phyloP scores from a whole-genome alignment of 2,888 invertebrate genomes.

The Scaptomyza tumidula region DNA sequence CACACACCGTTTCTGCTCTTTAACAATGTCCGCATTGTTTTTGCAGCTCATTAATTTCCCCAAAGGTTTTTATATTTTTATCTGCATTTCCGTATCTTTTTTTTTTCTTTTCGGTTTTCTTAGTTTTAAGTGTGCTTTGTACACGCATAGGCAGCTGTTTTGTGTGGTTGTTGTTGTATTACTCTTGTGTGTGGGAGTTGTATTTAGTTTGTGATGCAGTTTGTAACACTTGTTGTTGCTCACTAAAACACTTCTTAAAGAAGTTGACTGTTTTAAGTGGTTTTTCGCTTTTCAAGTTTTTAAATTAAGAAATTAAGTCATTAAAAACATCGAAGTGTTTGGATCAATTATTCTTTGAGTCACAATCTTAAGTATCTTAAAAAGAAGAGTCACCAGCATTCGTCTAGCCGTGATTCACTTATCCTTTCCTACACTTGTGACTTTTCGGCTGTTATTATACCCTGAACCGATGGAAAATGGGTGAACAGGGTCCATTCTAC shows the following conservation, averaged over 20 bases:
- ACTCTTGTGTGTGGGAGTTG: conserved; percentile 18
- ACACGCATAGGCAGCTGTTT: conserved; percentile 61
- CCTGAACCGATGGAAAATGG: too few relatives aligned
- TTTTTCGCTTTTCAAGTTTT: too few relatives aligned
- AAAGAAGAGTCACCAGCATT: conserved; percentile 23
- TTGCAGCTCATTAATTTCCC: conserved; percentile 74
- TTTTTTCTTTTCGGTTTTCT: conserved; percentile 19
- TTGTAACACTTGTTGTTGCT: not conserved
- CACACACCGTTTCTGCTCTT: not conserved
- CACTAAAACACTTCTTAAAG: too few relatives aligned
- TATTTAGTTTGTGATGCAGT: conserved; percentile 7
- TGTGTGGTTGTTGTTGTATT: conserved; percentile 25
- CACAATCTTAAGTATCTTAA: not conserved
- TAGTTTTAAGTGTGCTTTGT: conserved; percentile 31
- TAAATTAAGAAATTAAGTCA: too few relatives aligned
- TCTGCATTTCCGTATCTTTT: conserved; percentile 76
- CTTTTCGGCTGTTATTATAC: too few relatives aligned
- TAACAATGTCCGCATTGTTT: conserved; percentile 78
- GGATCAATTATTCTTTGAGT: too few relatives aligned
- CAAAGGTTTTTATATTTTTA: conserved; percentile 69
- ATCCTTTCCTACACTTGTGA: conserved; percentile 37
- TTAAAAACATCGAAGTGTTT: too few relatives aligned
- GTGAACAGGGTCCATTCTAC: too few relatives aligned
- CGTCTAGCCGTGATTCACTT: not conserved
- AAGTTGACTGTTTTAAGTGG: not conserved